These are phyloP conservation scores for Nemotelus nigrinus DNA, from an alignment of 2,888 invertebrate species.

Conservation along the genomic window DNA sequence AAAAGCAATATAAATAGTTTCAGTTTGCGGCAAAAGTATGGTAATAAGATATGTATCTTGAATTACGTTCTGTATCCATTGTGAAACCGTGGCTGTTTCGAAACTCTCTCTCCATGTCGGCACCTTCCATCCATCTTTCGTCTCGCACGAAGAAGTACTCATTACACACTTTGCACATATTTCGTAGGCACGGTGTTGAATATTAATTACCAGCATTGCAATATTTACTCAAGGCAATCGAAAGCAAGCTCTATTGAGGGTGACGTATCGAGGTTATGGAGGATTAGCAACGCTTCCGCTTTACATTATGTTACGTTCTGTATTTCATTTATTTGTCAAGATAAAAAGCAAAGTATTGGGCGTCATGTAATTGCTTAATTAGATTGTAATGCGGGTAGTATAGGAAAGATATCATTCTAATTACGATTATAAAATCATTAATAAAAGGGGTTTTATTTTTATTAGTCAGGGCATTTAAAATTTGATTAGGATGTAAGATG, in stretches of 20 bases:
- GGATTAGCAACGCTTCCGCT: too few species aligned
- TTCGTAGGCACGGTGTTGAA: not conserved
- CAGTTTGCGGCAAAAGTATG: too few species aligned
- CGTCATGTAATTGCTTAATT: constrained; percentile 31
- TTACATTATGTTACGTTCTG: too few species aligned
- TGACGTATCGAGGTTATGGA: not conserved
- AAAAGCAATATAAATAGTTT: too few species aligned
- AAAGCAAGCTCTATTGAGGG: not conserved
- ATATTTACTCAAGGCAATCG: constrained; percentile 26
- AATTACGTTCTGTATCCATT: too few species aligned
- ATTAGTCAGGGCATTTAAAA: too few species aligned
- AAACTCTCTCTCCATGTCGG: not conserved
- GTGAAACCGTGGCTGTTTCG: not conserved
- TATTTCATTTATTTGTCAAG: not conserved
- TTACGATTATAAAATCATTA: not conserved
- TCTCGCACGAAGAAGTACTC: not conserved
- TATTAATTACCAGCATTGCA: constrained; percentile 18
- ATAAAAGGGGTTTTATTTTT: not conserved
- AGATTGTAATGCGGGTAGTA: constrained; percentile 30
- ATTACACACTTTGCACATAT: not conserved
- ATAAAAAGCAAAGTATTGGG: not conserved
- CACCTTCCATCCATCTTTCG: not conserved
- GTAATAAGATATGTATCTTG: too few species aligned
- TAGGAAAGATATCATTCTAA: not conserved
- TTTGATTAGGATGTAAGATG: too few species aligned